These are phyloP conservation scores for Poliocrania exsul DNA, from an alignment of 2,797 vertebrate species.

Conservation along the genomic window DNA sequence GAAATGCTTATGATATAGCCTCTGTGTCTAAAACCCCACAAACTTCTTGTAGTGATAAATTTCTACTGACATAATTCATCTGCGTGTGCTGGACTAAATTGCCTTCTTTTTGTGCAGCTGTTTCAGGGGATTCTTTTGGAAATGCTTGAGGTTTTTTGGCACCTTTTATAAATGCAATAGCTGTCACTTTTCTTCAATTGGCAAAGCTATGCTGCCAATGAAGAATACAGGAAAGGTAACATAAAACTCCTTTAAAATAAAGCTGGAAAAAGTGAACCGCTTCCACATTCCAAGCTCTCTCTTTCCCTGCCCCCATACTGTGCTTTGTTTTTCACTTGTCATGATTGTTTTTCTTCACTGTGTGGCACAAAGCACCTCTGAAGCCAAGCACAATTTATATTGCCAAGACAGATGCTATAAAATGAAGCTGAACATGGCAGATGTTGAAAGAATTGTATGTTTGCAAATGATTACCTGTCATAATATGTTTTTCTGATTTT, in stretches of 20 bases:
- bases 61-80: constrained; percentile 59
- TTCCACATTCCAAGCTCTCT: not conserved
- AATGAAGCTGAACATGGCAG: constrained; percentile 64
- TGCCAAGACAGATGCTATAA: constrained; percentile 70
- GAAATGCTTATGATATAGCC: not conserved
- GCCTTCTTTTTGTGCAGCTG: constrained; percentile 45
- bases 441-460: constrained; percentile 69
- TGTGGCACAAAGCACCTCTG: constrained; percentile 35
- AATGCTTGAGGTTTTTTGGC: constrained; percentile 63
- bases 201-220: constrained; percentile 13
- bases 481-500: constrained; percentile 56
- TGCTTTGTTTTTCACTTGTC: constrained; percentile 67
- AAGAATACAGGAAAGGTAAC: constrained; percentile 41
- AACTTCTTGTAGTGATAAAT: constrained; percentile 37
- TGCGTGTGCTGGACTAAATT: constrained; percentile 26
- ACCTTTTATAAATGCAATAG: constrained; percentile 35
- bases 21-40: not conserved
- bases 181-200: constrained; percentile 60
- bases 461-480: constrained; percentile 76
- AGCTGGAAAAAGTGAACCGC: not conserved
- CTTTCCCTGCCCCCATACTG: not conserved
- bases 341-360: constrained; percentile 48
- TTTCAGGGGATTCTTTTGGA: constrained; percentile 50
- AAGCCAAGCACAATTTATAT: constrained; percentile 67
- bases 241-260: constrained; percentile 30